Conservation (phyloP, 2,888 invertebrate genomes). For the Elegia similella region DNA sequence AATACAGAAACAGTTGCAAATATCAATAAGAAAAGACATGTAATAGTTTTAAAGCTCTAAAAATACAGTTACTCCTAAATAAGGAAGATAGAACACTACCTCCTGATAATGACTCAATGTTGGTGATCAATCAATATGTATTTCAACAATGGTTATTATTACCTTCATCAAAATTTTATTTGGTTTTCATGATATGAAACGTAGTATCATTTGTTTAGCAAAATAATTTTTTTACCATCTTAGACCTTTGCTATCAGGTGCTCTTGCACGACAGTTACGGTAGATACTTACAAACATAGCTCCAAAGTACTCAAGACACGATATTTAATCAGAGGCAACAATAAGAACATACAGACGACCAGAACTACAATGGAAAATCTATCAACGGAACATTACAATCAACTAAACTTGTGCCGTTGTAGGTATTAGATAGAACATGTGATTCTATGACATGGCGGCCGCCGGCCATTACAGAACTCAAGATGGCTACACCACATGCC, state of each 20-base stretch:
- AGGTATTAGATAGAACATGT: constrained; percentile 41
- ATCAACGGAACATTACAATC: background rate
- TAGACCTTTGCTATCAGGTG: background rate
- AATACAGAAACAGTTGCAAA: too few species aligned
- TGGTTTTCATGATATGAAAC: background rate
- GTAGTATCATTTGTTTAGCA: background rate
- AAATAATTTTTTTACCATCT: background rate
- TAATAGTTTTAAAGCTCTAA: too few species aligned
- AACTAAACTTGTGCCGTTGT: background rate
- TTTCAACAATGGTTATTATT: background rate
- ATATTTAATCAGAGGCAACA: background rate
- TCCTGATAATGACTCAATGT: too few species aligned
- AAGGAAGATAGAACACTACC: too few species aligned
- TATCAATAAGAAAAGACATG: too few species aligned
- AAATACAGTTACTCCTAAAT: too few species aligned
- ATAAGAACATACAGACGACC: background rate
- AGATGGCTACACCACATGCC: constrained; percentile 70
- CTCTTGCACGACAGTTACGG: background rate
- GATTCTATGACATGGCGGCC: constrained; percentile 70
- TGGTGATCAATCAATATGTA: background rate
- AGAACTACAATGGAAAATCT: background rate
- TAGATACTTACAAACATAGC: constrained; percentile 19
- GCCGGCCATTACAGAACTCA: constrained; percentile 60
- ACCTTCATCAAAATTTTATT: background rate
- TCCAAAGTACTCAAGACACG: constrained; percentile 26